These are phyloP conservation scores for Mareca strepera DNA, from an alignment of 2,797 vertebrate species.

Conservation along the genomic window DNA sequence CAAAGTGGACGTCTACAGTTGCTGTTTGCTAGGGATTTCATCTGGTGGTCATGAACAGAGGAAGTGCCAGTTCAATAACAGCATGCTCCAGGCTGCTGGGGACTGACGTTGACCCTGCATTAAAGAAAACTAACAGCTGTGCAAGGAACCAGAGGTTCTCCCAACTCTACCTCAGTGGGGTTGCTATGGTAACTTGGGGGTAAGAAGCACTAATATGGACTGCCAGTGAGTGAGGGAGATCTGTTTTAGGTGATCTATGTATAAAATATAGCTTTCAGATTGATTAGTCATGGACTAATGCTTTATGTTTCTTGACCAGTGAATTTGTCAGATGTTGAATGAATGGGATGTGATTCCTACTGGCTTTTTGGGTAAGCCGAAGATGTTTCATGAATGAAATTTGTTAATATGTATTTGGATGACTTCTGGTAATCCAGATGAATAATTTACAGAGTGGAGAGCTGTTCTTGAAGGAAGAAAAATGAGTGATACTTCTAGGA, in stretches of 20 bases:
- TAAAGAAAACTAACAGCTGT: background rate
- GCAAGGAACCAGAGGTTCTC: background rate
- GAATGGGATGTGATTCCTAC: background rate
- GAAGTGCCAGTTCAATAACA: background rate
- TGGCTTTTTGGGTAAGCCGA: background rate
- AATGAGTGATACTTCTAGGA: background rate
- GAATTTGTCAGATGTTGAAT: background rate
- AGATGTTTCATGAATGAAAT: background rate
- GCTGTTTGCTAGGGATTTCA: background rate
- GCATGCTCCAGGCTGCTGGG: background rate
- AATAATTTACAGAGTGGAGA: background rate
- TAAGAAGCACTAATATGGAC: background rate
- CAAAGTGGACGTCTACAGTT: background rate
- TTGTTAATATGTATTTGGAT: background rate
- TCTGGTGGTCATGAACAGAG: background rate
- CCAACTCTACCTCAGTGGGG: background rate
- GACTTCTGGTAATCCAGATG: background rate
- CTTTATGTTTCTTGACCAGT: background rate
- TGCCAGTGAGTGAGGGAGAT: background rate
- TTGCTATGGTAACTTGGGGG: background rate
- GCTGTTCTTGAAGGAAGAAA: background rate
- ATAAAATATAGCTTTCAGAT: background rate
- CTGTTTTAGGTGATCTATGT: background rate
- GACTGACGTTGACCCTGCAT: background rate
- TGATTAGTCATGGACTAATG: background rate